Percentiles rank a stretch among this genome's conserved stretches.
These are phyloP conservation scores for Drosophila aff. DNA, from an alignment of 1,140 invertebrate species.

Conservation along the genomic window DNA sequence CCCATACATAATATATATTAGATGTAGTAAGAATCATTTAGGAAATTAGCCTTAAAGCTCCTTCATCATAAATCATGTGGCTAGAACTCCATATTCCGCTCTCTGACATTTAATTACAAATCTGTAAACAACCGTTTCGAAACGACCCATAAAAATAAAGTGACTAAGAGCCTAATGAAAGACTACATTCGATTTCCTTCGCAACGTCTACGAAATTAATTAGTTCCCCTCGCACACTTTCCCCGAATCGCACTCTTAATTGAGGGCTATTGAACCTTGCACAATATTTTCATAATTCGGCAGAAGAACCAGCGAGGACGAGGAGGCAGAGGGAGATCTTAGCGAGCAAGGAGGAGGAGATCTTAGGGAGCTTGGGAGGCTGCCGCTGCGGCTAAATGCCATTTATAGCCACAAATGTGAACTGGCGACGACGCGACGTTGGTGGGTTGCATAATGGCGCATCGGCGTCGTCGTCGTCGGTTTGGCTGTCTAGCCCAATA, in stretches of 20 bases:
- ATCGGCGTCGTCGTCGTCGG: slow-evolving; percentile 44
- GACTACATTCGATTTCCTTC: slow-evolving; percentile 30
- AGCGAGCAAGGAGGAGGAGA: slow-evolving; percentile 1
- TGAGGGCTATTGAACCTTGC: slow-evolving; percentile 75
- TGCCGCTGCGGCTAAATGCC: slow-evolving; percentile 59
- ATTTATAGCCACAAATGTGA: slow-evolving; percentile 80
- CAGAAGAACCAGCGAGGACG: slow-evolving; percentile 10
- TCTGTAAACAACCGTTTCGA: slow-evolving; percentile 21
- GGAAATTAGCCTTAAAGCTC: neutral
- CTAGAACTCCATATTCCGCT: neutral
- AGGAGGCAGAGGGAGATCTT: neutral
- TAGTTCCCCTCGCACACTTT: slow-evolving; percentile 16
- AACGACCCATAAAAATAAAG: slow-evolving; percentile 33
- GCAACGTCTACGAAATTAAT: slow-evolving; percentile 42
- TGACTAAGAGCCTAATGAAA: slow-evolving; percentile 34
- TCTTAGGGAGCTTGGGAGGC: slow-evolving; percentile 12
- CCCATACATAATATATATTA: too few relatives aligned
- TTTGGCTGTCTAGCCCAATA: slow-evolving; percentile 66
- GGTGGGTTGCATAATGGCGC: slow-evolving; percentile 72
- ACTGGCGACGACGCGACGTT: slow-evolving; percentile 60
- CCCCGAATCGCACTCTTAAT: slow-evolving; percentile 47
- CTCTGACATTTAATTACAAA: slow-evolving; percentile 3
- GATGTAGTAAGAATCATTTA: neutral
- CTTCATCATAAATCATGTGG: neutral
- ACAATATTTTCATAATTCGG: slow-evolving; percentile 79